phyloP scores from a whole-genome alignment of 2,113 vertebrate species.

The Dolichotis patagonum region DNA sequence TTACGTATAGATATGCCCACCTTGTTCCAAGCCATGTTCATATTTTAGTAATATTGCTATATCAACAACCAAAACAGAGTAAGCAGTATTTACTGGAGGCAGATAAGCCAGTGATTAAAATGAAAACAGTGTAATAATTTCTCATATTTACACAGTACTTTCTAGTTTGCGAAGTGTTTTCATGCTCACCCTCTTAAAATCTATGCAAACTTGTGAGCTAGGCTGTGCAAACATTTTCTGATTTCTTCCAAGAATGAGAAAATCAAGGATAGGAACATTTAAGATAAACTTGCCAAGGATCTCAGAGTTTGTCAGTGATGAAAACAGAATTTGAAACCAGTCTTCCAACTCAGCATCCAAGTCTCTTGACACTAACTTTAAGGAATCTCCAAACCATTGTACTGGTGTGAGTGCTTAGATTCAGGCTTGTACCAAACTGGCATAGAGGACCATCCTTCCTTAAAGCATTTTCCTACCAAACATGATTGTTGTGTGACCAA shows the following conservation, averaged over 20 bases:
- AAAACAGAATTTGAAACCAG: neutral
- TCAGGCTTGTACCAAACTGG: neutral
- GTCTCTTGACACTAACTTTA: neutral
- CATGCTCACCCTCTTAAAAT: neutral
- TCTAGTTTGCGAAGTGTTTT: conserved; percentile 9
- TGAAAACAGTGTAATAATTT: conserved; percentile 17
- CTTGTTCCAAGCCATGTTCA: neutral
- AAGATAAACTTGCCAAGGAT: neutral
- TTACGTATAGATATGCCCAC: neutral
- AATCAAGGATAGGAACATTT: neutral
- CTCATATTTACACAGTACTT: neutral
- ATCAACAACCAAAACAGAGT: neutral
- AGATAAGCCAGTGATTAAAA: conserved; percentile 50
- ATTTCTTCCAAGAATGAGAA: neutral
- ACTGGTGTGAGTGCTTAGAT: neutral
- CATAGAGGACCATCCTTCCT: neutral
- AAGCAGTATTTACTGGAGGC: neutral
- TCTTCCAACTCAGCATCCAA: neutral
- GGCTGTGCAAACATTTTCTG: neutral
- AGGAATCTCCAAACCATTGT: neutral
- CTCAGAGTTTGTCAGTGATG: neutral
- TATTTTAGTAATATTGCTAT: conserved; percentile 44
- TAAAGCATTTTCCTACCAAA: neutral
- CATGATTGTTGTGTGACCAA: neutral
- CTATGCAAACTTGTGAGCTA: neutral